A percentile compares a stretch with the other conserved stretches of the same genome.
These are phyloP conservation scores for Psephotus haematonotus DNA, from an alignment of 2,113 vertebrate species.

Conservation along the genomic window DNA sequence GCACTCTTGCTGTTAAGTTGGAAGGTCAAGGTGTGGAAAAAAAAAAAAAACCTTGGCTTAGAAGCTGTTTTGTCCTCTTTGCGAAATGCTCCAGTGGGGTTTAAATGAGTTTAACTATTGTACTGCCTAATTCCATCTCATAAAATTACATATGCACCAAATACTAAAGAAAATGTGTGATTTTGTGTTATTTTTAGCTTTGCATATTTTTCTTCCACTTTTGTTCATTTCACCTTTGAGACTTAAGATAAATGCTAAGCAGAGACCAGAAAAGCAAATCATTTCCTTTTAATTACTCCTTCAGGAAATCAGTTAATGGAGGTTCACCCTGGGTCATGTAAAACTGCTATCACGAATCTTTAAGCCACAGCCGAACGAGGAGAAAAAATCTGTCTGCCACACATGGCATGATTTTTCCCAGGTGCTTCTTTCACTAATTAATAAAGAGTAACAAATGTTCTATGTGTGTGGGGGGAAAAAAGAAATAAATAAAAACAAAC, in stretches of 20 bases:
- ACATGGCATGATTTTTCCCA: constrained; percentile 28
- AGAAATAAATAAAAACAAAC: background rate
- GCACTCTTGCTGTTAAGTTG: background rate
- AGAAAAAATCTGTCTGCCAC: constrained; percentile 22
- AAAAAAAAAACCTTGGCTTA: background rate
- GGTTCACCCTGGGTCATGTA: constrained; percentile 54
- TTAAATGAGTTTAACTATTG: constrained; percentile 28
- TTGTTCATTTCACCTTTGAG: constrained; percentile 62
- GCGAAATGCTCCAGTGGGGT: background rate
- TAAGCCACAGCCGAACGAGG: constrained; percentile 17
- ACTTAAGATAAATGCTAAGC: constrained; percentile 48
- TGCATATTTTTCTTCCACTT: constrained; percentile 36
- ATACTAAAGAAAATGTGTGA: constrained; percentile 42
- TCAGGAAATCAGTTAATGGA: constrained; percentile 67
- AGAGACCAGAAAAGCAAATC: constrained; percentile 66
- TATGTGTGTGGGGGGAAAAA: background rate
- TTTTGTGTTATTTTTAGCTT: constrained; percentile 55
- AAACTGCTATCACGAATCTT: constrained; percentile 68
- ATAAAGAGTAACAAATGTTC: constrained; percentile 6
- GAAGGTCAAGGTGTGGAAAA: background rate
- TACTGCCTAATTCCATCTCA: constrained; percentile 27
- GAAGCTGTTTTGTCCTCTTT: background rate
- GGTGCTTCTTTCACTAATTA: constrained; percentile 37
- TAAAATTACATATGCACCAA: background rate
- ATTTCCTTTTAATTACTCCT: constrained; percentile 73